Evolutionary conservation across 30 jellyfish, hydroid and myxozoan genomes (phyloP).

Genomic region (Sanderia malayensis): DNA sequence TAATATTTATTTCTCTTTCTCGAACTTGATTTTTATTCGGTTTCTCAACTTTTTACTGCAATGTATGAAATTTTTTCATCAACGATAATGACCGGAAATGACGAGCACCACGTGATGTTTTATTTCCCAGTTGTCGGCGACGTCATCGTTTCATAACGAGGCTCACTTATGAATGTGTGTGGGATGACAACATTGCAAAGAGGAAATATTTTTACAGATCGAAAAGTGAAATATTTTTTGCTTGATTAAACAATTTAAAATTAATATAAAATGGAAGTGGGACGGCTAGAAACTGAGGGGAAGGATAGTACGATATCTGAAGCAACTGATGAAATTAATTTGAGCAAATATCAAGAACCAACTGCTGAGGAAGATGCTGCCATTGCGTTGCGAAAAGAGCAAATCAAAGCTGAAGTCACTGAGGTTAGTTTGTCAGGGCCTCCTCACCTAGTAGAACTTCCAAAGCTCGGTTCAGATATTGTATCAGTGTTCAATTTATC

Average conservation of each 20-base stretch:
- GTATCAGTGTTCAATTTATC: background rate
- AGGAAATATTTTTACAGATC: no score
- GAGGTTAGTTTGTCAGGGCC: slow-evolving; percentile 25
- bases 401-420: slow-evolving; percentile 18
- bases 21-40: no score
- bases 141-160: slow-evolving; percentile 5
- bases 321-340: slow-evolving; percentile 39
- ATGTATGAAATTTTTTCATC: no score
- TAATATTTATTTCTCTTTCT: no score
- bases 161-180: background rate
- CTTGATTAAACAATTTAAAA: background rate
- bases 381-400: slow-evolving; percentile 43
- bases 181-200: slow-evolving; percentile 4
- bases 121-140: background rate
- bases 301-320: background rate
- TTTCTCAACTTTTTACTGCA: no score
- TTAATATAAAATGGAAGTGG: background rate
- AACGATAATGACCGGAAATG: background rate
- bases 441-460: no score
- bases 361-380: slow-evolving; percentile 66
- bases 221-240: no score
- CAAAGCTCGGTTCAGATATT: background rate
- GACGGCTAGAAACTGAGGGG: background rate
- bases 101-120: background rate
- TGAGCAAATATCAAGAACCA: slow-evolving; percentile 17